These are phyloP conservation scores for Arizona elegans DNA, from an alignment of 2,113 vertebrate species.

Conservation along the genomic window DNA sequence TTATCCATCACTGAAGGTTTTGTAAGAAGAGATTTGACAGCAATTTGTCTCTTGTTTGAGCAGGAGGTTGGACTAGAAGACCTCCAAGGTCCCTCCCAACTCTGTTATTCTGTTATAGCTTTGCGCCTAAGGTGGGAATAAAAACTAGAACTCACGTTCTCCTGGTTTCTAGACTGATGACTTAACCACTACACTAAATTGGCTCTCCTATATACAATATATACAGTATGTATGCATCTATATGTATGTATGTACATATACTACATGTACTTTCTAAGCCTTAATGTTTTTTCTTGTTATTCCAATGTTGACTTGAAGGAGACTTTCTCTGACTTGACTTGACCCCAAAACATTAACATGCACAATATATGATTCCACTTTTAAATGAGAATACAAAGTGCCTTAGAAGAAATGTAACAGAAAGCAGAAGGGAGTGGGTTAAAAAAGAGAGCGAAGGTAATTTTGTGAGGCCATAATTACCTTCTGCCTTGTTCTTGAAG, in stretches of 20 bases:
- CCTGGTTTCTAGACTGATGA: neutral
- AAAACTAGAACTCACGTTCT: neutral
- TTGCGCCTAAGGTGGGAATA: neutral
- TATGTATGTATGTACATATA: neutral
- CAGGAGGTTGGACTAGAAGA: no score
- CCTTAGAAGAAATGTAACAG: conserved; percentile 32
- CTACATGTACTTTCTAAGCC: neutral
- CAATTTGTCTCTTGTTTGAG: neutral
- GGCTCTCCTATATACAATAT: no score
- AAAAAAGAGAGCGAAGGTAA: conserved; percentile 25
- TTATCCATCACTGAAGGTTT: neutral
- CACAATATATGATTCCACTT: conserved; percentile 54
- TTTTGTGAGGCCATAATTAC: conserved; percentile 46
- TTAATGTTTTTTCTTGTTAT: neutral
- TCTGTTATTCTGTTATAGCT: neutral
- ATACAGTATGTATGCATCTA: no score
- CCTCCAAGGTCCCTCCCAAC: neutral
- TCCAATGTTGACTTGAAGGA: neutral
- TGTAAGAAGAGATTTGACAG: neutral
- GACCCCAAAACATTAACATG: conserved; percentile 27
- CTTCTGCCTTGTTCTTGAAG: conserved; percentile 41
- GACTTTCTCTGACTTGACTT: conserved; percentile 25
- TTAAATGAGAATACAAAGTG: conserved; percentile 53
- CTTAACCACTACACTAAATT: neutral
- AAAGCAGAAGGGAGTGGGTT: neutral